Evolutionary conservation across 1,140 invertebrate genomes (phyloP).

Genomic region (Drosophila sproati): DNA sequence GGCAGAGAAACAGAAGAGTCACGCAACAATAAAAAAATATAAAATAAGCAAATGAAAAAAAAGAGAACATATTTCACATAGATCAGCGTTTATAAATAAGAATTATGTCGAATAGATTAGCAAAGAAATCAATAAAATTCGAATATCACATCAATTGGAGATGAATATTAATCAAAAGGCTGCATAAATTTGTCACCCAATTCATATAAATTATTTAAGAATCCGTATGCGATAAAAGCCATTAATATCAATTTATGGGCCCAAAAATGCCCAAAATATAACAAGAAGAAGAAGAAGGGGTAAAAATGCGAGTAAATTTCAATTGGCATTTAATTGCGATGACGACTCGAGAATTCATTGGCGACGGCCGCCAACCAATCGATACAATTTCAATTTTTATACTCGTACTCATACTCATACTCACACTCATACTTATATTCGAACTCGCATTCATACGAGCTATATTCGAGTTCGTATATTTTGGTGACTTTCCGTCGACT

Average conservation of each 20-base stretch:
- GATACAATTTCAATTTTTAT: constrained; percentile 60
- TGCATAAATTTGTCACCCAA: constrained; percentile 72
- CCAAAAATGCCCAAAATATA: constrained; percentile 47
- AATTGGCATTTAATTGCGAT: constrained; percentile 79
- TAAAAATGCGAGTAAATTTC: constrained; percentile 58
- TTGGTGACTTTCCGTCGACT: constrained; percentile 36
- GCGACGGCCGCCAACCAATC: constrained; percentile 70
- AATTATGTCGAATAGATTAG: constrained; percentile 64
- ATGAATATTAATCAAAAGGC: constrained; percentile 61
- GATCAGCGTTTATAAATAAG: constrained; percentile 72
- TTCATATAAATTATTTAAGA: constrained; percentile 64
- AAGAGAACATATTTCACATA: constrained; percentile 1
- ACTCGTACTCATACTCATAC: neutral
- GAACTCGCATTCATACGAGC: neutral
- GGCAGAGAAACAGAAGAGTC: constrained; percentile 12
- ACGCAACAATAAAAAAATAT: constrained; percentile 23
- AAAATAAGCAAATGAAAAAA: neutral
- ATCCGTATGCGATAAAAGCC: constrained; percentile 35
- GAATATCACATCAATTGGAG: constrained; percentile 28
- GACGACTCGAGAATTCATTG: constrained; percentile 66
- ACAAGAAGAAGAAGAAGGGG: constrained; percentile 45
- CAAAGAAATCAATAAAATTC: constrained; percentile 56
- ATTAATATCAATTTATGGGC: constrained; percentile 55
- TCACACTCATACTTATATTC: neutral
- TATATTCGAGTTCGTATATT: constrained; percentile 4